Percentiles rank a stretch among this genome's conserved stretches.
phyloP scores from a whole-genome alignment of 92 coral and sea anemone species.

The Porites lobata region DNA sequence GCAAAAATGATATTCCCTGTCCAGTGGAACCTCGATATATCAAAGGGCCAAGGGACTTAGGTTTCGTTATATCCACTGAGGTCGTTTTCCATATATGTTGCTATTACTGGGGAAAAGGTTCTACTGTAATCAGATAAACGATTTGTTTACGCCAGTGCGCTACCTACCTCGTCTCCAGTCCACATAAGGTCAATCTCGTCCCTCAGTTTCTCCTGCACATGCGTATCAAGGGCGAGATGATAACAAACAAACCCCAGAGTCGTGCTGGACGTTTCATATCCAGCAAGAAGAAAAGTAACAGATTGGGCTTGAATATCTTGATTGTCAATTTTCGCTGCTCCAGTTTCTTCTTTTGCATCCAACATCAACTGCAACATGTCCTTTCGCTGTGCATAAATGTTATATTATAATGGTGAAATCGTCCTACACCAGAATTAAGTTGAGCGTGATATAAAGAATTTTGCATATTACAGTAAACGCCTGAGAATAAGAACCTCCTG shows the following conservation, averaged over 20 bases:
- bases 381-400: slow-evolving; percentile 17
- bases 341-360: slow-evolving; percentile 44
- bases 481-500: too few relatives aligned
- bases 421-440: too few relatives aligned
- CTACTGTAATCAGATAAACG: too few relatives aligned
- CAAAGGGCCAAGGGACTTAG: too few relatives aligned
- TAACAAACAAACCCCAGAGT: slow-evolving; percentile 34
- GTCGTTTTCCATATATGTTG: too few relatives aligned
- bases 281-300: slow-evolving; percentile 40
- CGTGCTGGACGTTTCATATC: slow-evolving; percentile 54
- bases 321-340: slow-evolving; percentile 38
- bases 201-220: slow-evolving; percentile 42
- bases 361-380: slow-evolving; percentile 47
- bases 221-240: slow-evolving; percentile 34
- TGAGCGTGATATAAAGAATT: not conserved
- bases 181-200: slow-evolving; percentile 50
- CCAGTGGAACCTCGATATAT: too few relatives aligned
- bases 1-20: too few relatives aligned
- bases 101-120: too few relatives aligned
- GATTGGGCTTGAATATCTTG: slow-evolving; percentile 36
- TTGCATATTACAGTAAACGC: too few relatives aligned
- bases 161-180: slow-evolving; percentile 45
- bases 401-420: not conserved
- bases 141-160: not conserved
- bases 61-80: too few relatives aligned